phyloP scores from a whole-genome alignment of 2,797 vertebrate species.

The Xiphophorus birchmanni region DNA sequence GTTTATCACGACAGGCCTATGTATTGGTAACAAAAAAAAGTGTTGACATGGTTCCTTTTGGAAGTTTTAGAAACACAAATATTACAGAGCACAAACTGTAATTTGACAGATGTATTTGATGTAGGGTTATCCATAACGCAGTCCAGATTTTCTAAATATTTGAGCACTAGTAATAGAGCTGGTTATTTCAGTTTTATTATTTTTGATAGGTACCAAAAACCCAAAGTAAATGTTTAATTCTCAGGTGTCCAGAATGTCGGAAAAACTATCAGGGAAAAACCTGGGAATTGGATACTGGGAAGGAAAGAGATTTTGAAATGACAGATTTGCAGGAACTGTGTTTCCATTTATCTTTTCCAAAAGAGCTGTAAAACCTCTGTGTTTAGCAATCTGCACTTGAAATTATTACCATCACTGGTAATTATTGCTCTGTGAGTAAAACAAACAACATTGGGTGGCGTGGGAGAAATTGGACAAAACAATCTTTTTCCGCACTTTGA shows the following conservation, averaged over 20 bases:
- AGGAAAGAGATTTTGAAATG: neutral
- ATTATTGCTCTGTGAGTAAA: conserved; percentile 59
- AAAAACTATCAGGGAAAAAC: neutral
- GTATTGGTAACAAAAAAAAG: neutral
- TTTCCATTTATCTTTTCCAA: neutral
- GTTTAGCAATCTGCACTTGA: conserved; percentile 52
- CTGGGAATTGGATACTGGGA: neutral
- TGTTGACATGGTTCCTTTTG: neutral
- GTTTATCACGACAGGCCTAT: no score
- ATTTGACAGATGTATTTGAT: neutral
- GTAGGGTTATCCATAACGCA: neutral
- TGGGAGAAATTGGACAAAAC: conserved; percentile 30
- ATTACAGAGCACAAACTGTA: neutral
- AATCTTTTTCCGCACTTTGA: conserved; percentile 64
- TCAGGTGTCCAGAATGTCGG: neutral
- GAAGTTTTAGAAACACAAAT: neutral
- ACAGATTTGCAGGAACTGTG: neutral
- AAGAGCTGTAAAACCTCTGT: conserved; percentile 25
- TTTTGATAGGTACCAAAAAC: neutral
- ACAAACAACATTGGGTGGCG: conserved; percentile 57
- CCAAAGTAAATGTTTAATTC: neutral
- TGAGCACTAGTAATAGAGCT: neutral
- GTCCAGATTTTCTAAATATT: neutral
- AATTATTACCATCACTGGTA: conserved; percentile 23
- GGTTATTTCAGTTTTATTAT: neutral